Evolutionary conservation across 2,888 invertebrate species (phyloP).

Genomic region (Orchesella flavescens): DNA sequence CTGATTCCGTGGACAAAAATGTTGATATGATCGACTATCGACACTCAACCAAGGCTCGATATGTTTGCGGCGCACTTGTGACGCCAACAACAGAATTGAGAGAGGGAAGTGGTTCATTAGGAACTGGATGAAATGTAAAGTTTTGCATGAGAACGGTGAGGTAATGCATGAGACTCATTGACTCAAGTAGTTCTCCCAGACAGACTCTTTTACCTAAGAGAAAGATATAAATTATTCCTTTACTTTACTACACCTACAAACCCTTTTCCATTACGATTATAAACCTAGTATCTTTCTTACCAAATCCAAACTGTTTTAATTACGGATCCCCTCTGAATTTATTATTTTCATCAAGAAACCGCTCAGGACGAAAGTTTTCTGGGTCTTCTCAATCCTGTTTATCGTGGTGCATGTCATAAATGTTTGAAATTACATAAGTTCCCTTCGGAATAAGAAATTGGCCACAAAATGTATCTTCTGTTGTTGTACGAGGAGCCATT

Average conservation of each 20-base stretch:
- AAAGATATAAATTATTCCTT: too few relatives aligned
- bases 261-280: too few relatives aligned
- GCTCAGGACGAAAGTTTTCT: slow-evolving; percentile 34
- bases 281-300: too few relatives aligned
- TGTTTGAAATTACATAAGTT: slow-evolving; percentile 26
- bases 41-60: slow-evolving; percentile 68
- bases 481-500: background rate
- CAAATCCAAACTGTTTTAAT: slow-evolving; percentile 31
- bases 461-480: background rate
- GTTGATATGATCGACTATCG: too few relatives aligned
- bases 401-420: slow-evolving; percentile 6
- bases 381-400: slow-evolving; percentile 40
- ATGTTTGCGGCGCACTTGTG: slow-evolving; percentile 78
- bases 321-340: background rate
- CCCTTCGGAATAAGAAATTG: slow-evolving; percentile 34
- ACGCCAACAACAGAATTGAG: slow-evolving; percentile 78
- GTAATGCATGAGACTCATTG: slow-evolving; percentile 78
- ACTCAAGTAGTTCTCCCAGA: slow-evolving; percentile 79
- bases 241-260: background rate
- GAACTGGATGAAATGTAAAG: slow-evolving; percentile 76
- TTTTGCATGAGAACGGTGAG: slow-evolving; percentile 79
- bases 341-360: slow-evolving; percentile 26
- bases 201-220: slow-evolving; percentile 79
- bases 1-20: too few relatives aligned
- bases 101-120: slow-evolving; percentile 75